These are phyloP conservation scores for Tenthredo amoena DNA, from an alignment of 2,888 invertebrate species.

Conservation along the genomic window DNA sequence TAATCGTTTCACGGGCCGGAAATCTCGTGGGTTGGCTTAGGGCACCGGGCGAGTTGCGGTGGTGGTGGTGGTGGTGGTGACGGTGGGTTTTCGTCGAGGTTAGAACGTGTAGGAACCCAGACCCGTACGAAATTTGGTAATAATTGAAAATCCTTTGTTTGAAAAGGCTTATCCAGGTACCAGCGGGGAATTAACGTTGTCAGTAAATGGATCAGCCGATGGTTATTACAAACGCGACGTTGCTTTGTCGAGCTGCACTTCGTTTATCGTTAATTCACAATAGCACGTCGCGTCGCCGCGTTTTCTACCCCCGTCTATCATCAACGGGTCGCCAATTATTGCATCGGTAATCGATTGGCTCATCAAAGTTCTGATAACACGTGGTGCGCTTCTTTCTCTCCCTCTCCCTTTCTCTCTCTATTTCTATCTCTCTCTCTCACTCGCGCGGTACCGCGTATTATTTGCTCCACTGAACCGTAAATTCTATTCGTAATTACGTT, in stretches of 20 bases:
- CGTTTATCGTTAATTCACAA: constrained; percentile 71
- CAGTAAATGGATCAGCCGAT: constrained; percentile 67
- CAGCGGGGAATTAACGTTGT: constrained; percentile 65
- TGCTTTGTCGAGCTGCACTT: constrained; percentile 69
- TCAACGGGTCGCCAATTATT: constrained; percentile 67
- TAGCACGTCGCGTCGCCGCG: constrained; percentile 57
- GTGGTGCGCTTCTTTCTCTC: constrained; percentile 65
- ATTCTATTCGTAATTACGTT: constrained; percentile 77
- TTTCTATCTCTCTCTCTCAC: constrained; percentile 51
- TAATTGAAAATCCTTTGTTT: constrained; percentile 56
- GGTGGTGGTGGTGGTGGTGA: neutral
- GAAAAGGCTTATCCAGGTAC: constrained; percentile 45
- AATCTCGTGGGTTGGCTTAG: constrained; percentile 44
- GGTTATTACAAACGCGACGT: constrained; percentile 63
- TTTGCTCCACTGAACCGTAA: constrained; percentile 77
- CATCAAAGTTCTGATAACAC: constrained; percentile 72
- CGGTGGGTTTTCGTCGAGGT: constrained; percentile 6
- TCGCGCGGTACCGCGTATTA: constrained; percentile 68
- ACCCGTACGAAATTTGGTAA: constrained; percentile 46
- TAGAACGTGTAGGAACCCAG: neutral
- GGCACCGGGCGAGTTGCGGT: neutral
- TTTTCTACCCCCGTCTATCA: constrained; percentile 36
- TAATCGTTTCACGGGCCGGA: constrained; percentile 48
- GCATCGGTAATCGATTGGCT: constrained; percentile 71
- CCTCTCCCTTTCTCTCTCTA: constrained; percentile 58